Conservation (phyloP, 2,888 invertebrate genomes). For the Amphipoea oculea region DNA sequence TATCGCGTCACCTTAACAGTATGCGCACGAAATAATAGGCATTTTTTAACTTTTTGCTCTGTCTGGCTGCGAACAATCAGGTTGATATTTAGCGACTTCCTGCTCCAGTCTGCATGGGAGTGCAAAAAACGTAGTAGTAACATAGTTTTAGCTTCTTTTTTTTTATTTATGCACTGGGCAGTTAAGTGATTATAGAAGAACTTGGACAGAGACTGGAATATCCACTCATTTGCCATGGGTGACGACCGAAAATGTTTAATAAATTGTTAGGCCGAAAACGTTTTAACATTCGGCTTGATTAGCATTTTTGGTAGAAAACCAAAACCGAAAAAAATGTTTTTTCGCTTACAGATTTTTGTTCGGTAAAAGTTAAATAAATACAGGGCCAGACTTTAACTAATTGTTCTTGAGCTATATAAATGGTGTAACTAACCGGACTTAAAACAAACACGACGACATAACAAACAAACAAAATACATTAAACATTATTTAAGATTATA, state of each 20-base stretch:
- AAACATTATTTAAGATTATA: too few relatives aligned
- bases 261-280: neutral
- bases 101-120: neutral
- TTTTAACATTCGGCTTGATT: too few relatives aligned
- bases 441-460: too few relatives aligned
- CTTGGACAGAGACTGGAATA: neutral
- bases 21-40: neutral
- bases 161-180: neutral
- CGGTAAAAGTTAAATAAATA: neutral
- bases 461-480: too few relatives aligned
- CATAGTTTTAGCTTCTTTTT: neutral
- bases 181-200: conserved; percentile 2
- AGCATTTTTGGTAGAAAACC: neutral
- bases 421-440: too few relatives aligned
- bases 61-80: conserved; percentile 9
- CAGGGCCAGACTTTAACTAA: neutral
- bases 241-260: neutral
- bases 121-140: neutral
- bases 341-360: neutral
- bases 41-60: conserved; percentile 30
- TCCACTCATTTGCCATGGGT: neutral
- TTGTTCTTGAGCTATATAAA: too few relatives aligned
- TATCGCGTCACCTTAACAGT: conserved; percentile 47
- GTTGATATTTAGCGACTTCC: conserved; percentile 30
- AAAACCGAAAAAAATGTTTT: too few relatives aligned